Percentiles rank a stretch among this genome's conserved stretches.
These are phyloP conservation scores for Suncus etruscus DNA, from an alignment of 2,113 vertebrate genomes.

Conservation along the genomic window DNA sequence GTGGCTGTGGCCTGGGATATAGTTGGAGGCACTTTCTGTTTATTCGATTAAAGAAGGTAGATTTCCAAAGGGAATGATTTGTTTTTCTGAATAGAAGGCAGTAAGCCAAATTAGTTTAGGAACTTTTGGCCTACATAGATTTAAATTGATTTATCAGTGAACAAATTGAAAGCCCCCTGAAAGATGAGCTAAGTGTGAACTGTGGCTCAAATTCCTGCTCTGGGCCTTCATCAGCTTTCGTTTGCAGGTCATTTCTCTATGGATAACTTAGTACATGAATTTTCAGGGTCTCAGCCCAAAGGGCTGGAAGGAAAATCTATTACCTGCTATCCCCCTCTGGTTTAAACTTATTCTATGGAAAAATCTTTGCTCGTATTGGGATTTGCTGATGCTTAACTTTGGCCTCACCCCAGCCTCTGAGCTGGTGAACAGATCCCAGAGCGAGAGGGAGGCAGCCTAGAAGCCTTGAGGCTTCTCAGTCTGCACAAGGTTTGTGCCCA, in stretches of 20 bases:
- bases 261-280: constrained; percentile 35
- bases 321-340: background rate
- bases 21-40: too few relatives aligned
- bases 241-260: background rate
- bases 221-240: constrained; percentile 34
- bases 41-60: too few relatives aligned
- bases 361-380: constrained; percentile 8
- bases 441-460: background rate
- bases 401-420: constrained; percentile 16
- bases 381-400: background rate
- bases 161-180: constrained; percentile 24
- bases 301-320: background rate
- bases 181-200: constrained; percentile 1
- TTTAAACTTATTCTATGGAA: constrained; percentile 2
- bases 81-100: too few relatives aligned
- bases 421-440: constrained; percentile 1
- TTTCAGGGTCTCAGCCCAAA: constrained; percentile 30
- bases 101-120: too few relatives aligned
- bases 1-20: too few relatives aligned
- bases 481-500: background rate
- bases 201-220: background rate
- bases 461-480: background rate
- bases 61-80: too few relatives aligned
- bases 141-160: constrained; percentile 51
- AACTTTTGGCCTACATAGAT: background rate